A percentile compares a stretch with the other conserved stretches of the same genome.
Evolutionary conservation across 2,888 invertebrate species (phyloP).

Genomic region (Lithodes maja): DNA sequence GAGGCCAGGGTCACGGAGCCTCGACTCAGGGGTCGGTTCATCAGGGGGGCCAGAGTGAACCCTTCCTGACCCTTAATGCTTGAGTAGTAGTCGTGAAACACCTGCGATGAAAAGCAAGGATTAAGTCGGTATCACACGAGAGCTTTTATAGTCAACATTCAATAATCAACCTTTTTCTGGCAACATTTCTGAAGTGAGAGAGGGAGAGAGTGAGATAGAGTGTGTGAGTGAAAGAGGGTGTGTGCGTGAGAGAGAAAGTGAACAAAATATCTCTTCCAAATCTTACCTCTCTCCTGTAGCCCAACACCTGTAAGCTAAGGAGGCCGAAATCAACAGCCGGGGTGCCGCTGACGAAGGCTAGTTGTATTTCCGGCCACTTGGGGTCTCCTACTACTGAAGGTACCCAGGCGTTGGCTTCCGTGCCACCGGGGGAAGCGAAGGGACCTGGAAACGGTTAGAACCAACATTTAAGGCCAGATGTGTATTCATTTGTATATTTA

Average conservation of each 20-base stretch:
- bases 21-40: constrained; percentile 89
- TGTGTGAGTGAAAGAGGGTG: too few relatives aligned
- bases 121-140: too few relatives aligned
- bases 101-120: constrained; percentile 25
- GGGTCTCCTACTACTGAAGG: constrained; percentile 38
- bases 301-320: background rate
- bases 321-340: constrained; percentile 29
- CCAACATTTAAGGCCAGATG: background rate
- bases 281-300: constrained; percentile 27
- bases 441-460: constrained; percentile 30
- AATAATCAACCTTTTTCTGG: too few relatives aligned
- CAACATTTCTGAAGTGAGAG: background rate
- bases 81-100: constrained; percentile 77
- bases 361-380: constrained; percentile 45
- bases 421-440: constrained; percentile 24
- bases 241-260: too few relatives aligned
- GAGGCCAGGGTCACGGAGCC: constrained; percentile 86
- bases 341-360: constrained; percentile 33
- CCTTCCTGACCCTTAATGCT: constrained; percentile 84
- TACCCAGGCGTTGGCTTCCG: constrained; percentile 45
- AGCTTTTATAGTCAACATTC: too few relatives aligned
- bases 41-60: constrained; percentile 89
- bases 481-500: too few relatives aligned
- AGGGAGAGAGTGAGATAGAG: background rate
- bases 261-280: too few relatives aligned